Percentiles rank a stretch among this genome's conserved stretches.
Evolutionary conservation across 2,888 invertebrate genomes (phyloP).

Genomic region (Phragmatobia fuliginosa): DNA sequence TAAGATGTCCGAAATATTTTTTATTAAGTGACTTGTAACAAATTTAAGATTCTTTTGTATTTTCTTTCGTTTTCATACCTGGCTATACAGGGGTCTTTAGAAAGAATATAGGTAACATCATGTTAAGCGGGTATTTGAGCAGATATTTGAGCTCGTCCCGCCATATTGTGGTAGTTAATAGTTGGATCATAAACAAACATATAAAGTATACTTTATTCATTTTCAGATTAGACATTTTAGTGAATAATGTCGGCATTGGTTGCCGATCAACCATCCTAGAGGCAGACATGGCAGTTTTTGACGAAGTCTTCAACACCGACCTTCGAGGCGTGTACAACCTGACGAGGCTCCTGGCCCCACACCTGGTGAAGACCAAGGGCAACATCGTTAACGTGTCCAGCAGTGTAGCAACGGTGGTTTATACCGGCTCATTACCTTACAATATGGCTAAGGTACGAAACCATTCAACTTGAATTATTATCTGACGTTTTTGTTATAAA

Average conservation of each 20-base stretch:
- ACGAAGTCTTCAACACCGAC: slow-evolving; percentile 87
- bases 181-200: too few species aligned
- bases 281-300: slow-evolving; percentile 53
- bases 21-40: too few species aligned
- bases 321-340: slow-evolving; percentile 58
- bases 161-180: too few species aligned
- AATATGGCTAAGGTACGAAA: slow-evolving; percentile 91
- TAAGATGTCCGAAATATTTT: too few species aligned
- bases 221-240: slow-evolving; percentile 38
- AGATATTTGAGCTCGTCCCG: too few species aligned
- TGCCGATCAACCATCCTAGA: slow-evolving; percentile 61
- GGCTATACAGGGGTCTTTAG: too few species aligned
- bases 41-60: too few species aligned
- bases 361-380: background rate
- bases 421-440: slow-evolving; percentile 93
- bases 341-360: background rate
- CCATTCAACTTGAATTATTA: background rate
- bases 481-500: background rate
- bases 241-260: slow-evolving; percentile 86
- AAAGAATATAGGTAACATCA: too few species aligned
- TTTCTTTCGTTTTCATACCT: too few species aligned
- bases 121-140: too few species aligned
- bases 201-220: too few species aligned
- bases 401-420: slow-evolving; percentile 88
- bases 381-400: slow-evolving; percentile 89